These are phyloP conservation scores for Lepus oiostolus DNA, from an alignment of 2,797 vertebrate genomes.

Conservation along the genomic window DNA sequence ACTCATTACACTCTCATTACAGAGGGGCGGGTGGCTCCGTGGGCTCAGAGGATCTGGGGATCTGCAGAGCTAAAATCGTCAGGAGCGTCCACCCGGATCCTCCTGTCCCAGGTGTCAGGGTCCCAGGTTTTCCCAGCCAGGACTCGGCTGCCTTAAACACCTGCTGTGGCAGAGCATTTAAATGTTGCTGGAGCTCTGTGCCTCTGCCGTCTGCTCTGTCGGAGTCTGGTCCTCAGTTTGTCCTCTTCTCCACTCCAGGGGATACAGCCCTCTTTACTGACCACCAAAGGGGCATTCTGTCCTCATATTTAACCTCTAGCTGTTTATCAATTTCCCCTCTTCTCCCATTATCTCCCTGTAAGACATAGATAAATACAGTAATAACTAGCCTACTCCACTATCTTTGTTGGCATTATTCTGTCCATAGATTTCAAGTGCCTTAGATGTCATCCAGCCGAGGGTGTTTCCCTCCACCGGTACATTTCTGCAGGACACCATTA, in stretches of 20 bases:
- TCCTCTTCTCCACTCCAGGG: neutral
- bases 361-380: neutral
- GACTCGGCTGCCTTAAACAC: neutral
- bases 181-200: neutral
- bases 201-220: neutral
- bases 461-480: neutral
- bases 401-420: neutral
- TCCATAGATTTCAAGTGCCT: neutral
- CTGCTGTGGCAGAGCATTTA: neutral
- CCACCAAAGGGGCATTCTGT: neutral
- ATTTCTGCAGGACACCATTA: neutral
- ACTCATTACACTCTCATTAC: neutral
- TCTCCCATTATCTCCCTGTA: neutral
- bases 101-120: neutral
- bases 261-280: neutral
- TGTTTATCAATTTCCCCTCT: neutral
- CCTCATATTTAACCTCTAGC: neutral
- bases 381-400: neutral
- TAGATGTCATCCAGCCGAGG: neutral
- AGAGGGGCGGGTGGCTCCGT: neutral
- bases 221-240: neutral
- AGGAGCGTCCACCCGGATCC: neutral
- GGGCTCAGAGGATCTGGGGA: neutral
- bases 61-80: neutral
- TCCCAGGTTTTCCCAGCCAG: neutral